phyloP scores from a whole-genome alignment of 2,888 invertebrate species.

The Cyclophora albipunctata region DNA sequence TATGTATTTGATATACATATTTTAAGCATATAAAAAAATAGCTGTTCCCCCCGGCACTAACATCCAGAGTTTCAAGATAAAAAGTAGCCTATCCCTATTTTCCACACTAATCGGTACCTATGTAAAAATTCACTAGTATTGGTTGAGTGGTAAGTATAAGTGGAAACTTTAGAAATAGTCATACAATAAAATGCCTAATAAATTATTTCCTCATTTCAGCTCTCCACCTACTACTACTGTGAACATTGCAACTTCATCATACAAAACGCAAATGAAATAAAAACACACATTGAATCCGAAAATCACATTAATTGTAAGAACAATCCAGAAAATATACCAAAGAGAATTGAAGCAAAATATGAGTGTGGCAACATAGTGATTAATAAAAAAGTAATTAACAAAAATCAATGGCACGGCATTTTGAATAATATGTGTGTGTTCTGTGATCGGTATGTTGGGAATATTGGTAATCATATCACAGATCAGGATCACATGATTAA shows the following conservation, averaged over 20 bases:
- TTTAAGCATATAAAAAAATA: too few species aligned
- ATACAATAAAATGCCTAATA: not conserved
- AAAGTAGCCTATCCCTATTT: too few species aligned
- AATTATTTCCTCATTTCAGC: slow-evolving; percentile 28
- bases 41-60: too few species aligned
- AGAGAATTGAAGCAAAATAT: slow-evolving; percentile 17
- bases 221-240: slow-evolving; percentile 38
- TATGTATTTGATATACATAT: too few species aligned
- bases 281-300: slow-evolving; percentile 28
- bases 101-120: too few species aligned
- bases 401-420: slow-evolving; percentile 42
- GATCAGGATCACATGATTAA: slow-evolving; percentile 33
- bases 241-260: slow-evolving; percentile 36
- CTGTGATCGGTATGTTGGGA: slow-evolving; percentile 25
- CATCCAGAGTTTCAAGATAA: too few species aligned
- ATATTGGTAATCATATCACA: slow-evolving; percentile 24
- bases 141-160: too few species aligned
- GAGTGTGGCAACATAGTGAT: slow-evolving; percentile 24
- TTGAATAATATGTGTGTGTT: slow-evolving; percentile 30
- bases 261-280: slow-evolving; percentile 15
- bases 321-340: slow-evolving; percentile 13
- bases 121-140: too few species aligned
- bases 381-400: slow-evolving; percentile 25
- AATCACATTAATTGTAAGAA: slow-evolving; percentile 30
- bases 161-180: too few species aligned